Conservation (phyloP, 2,113 vertebrate genomes). For the Sturnus vulgaris region DNA sequence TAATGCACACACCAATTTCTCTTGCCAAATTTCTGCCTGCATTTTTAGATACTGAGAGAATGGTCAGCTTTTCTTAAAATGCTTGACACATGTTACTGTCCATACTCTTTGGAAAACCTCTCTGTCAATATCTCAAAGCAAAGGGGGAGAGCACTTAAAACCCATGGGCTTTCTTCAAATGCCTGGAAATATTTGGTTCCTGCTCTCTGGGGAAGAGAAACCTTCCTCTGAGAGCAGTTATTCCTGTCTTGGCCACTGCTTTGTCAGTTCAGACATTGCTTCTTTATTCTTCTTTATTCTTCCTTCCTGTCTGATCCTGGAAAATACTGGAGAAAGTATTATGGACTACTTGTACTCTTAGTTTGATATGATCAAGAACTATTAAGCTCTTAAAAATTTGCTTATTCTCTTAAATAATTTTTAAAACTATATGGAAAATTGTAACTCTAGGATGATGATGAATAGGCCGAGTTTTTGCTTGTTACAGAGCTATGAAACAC, state of each 20-base stretch:
- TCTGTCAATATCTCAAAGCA: background rate
- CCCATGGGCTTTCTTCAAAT: background rate
- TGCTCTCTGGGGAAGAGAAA: background rate
- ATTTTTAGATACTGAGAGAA: background rate
- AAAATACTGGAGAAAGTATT: background rate
- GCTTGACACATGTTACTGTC: background rate
- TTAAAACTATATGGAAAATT: background rate
- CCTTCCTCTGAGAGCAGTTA: background rate
- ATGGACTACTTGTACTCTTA: background rate
- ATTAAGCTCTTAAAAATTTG: background rate
- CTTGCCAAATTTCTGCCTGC: background rate
- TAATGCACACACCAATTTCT: background rate
- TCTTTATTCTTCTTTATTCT: background rate
- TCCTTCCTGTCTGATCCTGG: background rate
- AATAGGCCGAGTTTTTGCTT: background rate
- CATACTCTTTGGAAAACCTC: background rate
- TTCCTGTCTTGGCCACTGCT: background rate
- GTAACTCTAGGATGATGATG: background rate
- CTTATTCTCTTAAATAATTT: background rate
- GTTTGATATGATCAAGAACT: background rate
- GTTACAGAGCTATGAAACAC: background rate
- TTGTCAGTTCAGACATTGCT: background rate
- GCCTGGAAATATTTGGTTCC: background rate
- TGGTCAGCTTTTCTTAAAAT: background rate
- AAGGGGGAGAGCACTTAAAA: background rate